Base-by-base conservation (phyloP, 35 echinoderm and acorn worm species). In the Acanthaster planci region DNA sequence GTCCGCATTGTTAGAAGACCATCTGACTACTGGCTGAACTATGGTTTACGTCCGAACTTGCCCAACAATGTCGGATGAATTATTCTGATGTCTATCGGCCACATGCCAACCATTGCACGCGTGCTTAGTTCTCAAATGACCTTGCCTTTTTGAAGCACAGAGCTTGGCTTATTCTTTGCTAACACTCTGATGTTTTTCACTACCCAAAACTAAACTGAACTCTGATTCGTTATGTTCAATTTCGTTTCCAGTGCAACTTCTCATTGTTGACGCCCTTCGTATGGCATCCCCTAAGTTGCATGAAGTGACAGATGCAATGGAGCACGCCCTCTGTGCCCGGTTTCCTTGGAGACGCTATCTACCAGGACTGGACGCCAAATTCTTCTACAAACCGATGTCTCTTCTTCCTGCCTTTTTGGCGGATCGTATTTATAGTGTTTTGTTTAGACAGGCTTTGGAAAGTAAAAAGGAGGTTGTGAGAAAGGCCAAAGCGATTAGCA, bases 261-360 rank as follows among this genome's bases (percentile, higher is more conserved):
- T 72, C 23, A 72, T 72, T 72, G 14, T 34, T 26, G 64, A 72
- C 23, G 64, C 64, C 64, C 15, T 72, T 3, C 64, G 64, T 34
- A 72, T 72, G 39, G 53, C 84, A 7, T 82, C 90, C 1, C 64
- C 85, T 77, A 84, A 92, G 10, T 68, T 92, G 1, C 76, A 82
- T 32, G 79, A 76, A 37, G 93, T 96, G 14, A 90, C 86, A 0
- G 84, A 96, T 18, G 93, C 86, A 1, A 91, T 91, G 76, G 93
- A 96, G 60, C 93, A 96, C 53, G 93, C 93, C 23, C 82, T 96
- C 30, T 80, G 77, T 30, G 51, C 89, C 21, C 81, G 56, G 40
- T 91, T 86, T 72, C 93, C 93, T 5, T 91, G 85, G 93, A 88
- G 78, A 50, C 85, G 93, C 16, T 96, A 96, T n/a, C 57, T 68